Evolutionary conservation across 2,888 invertebrate genomes (phyloP), one percentile per base, ranked within the genome.

Genomic region (Molorchus minor): DNA sequence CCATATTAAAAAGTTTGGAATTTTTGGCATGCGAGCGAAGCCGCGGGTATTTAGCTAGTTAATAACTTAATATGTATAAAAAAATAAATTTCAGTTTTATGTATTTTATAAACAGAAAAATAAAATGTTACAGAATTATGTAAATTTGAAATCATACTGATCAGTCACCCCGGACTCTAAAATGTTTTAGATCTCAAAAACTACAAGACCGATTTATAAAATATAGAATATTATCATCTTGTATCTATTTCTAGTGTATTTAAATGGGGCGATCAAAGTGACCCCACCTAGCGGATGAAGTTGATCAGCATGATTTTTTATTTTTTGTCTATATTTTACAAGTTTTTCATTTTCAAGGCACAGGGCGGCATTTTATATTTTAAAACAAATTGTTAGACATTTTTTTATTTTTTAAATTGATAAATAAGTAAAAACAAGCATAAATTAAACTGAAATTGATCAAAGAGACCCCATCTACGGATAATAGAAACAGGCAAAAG

Each of bases 81-180:
- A n/a, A n/a, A n/a, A n/a, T n/a, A n/a, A n/a, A n/a, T n/a, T n/a
- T n/a, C n/a, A n/a, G n/a, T n/a, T n/a, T n/a, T n/a, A n/a, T n/a
- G n/a, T n/a, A n/a, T n/a, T n/a, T 35, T 35, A n/a, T 35, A 35
- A n/a, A n/a, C 3, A n/a, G 3, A 7, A 3, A 35, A 35, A 35
- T 35, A 35, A 35, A 7, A n/a, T n/a, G 7, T 3, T 35, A 35
- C 12, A 12, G 12, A 35, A 4, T n/a, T 4, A 35, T n/a, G n/a
- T 35, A 12, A n/a, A n/a, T n/a, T 7, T 35, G 12, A 40, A 17
- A 19, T 19, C 2, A 40, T 41, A 4, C 12, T 8, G 21, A 52
- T 52, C 25, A 29, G 29, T 52, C 29, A 29, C 52, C 52, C 40
- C 52, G n/a, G 4, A 15, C 10, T n/a, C 16, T 13, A n/a, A 19